A percentile compares a stretch with the other conserved stretches of the same genome.
These are phyloP conservation scores for Heliocidaris erythrogramma DNA, from an alignment of 35 echinoderm and acorn worm species.

Conservation along the genomic window DNA sequence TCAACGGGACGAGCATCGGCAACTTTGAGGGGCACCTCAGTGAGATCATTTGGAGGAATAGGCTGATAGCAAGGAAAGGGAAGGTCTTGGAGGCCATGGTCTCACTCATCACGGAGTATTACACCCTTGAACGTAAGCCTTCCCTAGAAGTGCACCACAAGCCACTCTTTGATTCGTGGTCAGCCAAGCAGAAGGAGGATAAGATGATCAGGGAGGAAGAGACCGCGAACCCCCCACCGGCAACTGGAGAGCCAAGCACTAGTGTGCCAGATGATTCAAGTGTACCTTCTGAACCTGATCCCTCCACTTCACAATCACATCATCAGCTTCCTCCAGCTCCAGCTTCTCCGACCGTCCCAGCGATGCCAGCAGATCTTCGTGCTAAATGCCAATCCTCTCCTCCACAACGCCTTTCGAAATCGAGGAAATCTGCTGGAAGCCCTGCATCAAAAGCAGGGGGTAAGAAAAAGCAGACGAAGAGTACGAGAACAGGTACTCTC, in stretches of 20 bases:
- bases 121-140: not conserved
- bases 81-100: not conserved
- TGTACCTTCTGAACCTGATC: not conserved
- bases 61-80: not conserved
- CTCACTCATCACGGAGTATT: not conserved
- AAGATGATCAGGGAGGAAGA: not conserved
- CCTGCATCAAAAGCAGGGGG: not conserved
- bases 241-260: no score
- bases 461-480: not conserved
- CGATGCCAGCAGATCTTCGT: not conserved
- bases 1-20: not conserved
- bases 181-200: not conserved
- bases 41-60: slow-evolving; percentile 48
- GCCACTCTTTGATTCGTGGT: slow-evolving; percentile 41
- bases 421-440: not conserved
- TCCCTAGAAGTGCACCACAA: not conserved
- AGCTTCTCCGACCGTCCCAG: slow-evolving; percentile 27
- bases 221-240: slow-evolving; percentile 2
- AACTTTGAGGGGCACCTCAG: slow-evolving; percentile 44
- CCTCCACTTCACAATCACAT: not conserved
- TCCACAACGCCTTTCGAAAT: not conserved
- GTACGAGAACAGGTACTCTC: slow-evolving; percentile 3
- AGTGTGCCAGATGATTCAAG: not conserved
- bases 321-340: not conserved
- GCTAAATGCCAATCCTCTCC: not conserved